Evolutionary conservation across 1,140 invertebrate species (phyloP).

Genomic region (Drosophila sp.): DNA sequence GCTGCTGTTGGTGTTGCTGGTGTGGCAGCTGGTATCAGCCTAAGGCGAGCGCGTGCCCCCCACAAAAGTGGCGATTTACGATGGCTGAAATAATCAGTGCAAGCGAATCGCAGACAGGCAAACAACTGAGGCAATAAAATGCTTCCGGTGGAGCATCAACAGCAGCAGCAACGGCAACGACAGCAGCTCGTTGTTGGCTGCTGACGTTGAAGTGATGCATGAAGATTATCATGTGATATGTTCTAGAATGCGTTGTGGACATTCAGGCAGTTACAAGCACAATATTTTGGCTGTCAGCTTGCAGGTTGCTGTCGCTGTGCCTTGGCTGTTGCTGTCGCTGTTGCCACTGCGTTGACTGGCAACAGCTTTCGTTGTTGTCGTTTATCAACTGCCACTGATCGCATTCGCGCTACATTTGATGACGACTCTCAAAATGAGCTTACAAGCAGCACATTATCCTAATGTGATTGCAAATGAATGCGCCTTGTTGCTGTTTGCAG

Average conservation of each 20-base stretch:
- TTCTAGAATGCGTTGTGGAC: slow-evolving; percentile 60
- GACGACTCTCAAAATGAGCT: slow-evolving; percentile 62
- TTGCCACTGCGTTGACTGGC: slow-evolving; percentile 34
- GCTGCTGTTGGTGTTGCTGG: slow-evolving; percentile 19
- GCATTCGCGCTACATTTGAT: slow-evolving; percentile 71
- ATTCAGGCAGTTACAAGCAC: slow-evolving; percentile 32
- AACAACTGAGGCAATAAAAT: slow-evolving; percentile 74
- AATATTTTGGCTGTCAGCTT: slow-evolving; percentile 72
- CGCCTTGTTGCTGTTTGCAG: slow-evolving; percentile 33
- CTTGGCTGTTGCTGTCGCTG: slow-evolving; percentile 39
- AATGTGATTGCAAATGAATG: slow-evolving; percentile 81
- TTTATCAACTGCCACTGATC: slow-evolving; percentile 76
- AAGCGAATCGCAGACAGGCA: slow-evolving; percentile 69
- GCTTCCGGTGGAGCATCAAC: slow-evolving; percentile 71
- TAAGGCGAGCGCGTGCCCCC: slow-evolving; percentile 67
- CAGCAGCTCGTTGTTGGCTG: slow-evolving; percentile 42
- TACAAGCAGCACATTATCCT: slow-evolving; percentile 78
- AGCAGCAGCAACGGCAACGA: slow-evolving; percentile 16
- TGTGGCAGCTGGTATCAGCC: slow-evolving; percentile 53
- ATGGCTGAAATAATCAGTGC: slow-evolving; percentile 73
- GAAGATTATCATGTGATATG: slow-evolving; percentile 82
- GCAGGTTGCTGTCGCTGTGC: slow-evolving; percentile 37
- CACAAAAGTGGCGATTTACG: slow-evolving; percentile 77
- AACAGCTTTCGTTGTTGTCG: slow-evolving; percentile 56
- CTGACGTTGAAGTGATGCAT: slow-evolving; percentile 79